Evolutionary conservation across 1,140 invertebrate species (phyloP), one percentile per base, ranked within the genome.

Genomic region (Augochlora pura): DNA sequence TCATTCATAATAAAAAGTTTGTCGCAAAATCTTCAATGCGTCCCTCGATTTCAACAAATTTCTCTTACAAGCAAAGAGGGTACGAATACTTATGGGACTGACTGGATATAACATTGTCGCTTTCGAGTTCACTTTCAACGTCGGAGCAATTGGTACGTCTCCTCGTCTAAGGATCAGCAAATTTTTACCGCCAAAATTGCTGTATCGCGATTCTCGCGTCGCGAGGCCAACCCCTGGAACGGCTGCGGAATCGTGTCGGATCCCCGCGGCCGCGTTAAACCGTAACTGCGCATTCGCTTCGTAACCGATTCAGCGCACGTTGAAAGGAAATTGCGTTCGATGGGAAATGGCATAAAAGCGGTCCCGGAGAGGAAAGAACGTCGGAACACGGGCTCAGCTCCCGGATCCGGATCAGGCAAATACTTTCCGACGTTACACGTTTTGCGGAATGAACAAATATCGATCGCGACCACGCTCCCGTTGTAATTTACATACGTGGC

Each of bases 241-340:
- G 32, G 38, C 4, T 7, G 14, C 25, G 18, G 27, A 63, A 63
- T 38, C 21, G 60, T n/a, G n/a, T 21, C 38, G 21, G 8, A 23
- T 65, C 63, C 63, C 9, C 21, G 39, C 25, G 8, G 8, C 5
- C n/a, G 14, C 6, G 39, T 66, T 66, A 46, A 46, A 49, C 64
- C 39, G 7, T 21, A 57, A 57, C 54, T 18, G 54, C 21, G 7
- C 54, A 8, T 23, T 57, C 54, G 18, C 54, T 12, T 46, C 6
- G 27, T 21, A 42, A 66, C 42, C 39, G 64, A 66, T 66, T 66
- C 39, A 66, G n/a, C 21, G 8, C 23, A 42, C 39, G 39, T 66
- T 16, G n/a, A 66, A 66, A 66, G 64, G 64, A 66, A 25, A 66
- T 66, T 46, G 39, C 64, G 39, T 66, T 46, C 39, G 38, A 12